phyloP scores from a whole-genome alignment of 2,113 vertebrate genomes.

The Corythoichthys intestinalis region DNA sequence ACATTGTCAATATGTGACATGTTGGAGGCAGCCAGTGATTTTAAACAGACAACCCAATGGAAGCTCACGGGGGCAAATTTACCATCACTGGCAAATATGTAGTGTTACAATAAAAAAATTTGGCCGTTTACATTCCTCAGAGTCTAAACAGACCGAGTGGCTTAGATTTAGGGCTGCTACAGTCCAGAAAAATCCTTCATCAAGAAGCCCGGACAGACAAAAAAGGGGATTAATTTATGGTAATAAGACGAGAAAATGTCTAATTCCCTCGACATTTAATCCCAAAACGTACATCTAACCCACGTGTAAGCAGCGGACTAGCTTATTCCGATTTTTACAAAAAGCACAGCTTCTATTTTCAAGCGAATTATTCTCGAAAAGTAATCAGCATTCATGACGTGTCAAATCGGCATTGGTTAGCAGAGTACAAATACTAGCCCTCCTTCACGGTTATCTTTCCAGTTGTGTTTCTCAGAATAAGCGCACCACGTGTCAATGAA shows the following conservation, averaged over 20 bases:
- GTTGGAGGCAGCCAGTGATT: slow-evolving; percentile 48
- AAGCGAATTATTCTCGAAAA: slow-evolving; percentile 52
- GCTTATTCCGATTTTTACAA: slow-evolving; percentile 70
- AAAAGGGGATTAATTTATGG: slow-evolving; percentile 41
- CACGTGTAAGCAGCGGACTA: slow-evolving; percentile 65
- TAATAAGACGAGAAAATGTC: slow-evolving; percentile 50
- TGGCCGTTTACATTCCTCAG: slow-evolving; percentile 36
- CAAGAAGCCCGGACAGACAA: slow-evolving; percentile 40
- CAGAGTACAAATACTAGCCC: slow-evolving; percentile 51
- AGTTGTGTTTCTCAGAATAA: slow-evolving; percentile 51
- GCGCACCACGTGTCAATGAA: slow-evolving; percentile 29
- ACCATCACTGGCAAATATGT: slow-evolving; percentile 24
- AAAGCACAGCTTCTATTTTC: slow-evolving; percentile 19
- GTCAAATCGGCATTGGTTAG: slow-evolving; percentile 66
- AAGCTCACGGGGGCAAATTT: slow-evolving; percentile 17
- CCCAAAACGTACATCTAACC: slow-evolving; percentile 52
- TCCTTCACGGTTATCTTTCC: slow-evolving; percentile 61
- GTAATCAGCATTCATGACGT: slow-evolving; percentile 68
- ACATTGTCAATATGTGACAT: slow-evolving; percentile 24
- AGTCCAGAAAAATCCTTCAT: slow-evolving; percentile 51
- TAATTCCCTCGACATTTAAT: slow-evolving; percentile 46
- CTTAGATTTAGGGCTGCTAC: slow-evolving; percentile 46
- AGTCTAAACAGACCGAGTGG: slow-evolving; percentile 30
- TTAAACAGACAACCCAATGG: slow-evolving; percentile 25
- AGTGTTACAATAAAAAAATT: slow-evolving; percentile 23